A percentile compares a stretch with the other conserved stretches of the same genome.
phyloP scores from a whole-genome alignment of 2,888 invertebrate species.

The Ptychoptera albimana region DNA sequence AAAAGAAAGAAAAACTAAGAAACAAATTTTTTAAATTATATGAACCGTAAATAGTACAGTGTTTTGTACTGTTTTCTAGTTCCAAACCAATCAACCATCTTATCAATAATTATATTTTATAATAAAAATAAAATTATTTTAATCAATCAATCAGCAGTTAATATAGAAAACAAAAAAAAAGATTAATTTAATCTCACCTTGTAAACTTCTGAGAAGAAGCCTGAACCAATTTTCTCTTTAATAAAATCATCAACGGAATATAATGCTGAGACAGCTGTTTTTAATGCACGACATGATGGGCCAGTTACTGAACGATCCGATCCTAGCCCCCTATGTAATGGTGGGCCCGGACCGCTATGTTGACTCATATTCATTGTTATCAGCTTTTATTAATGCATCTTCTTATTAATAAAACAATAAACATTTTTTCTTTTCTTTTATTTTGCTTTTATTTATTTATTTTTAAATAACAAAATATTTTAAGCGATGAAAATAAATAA shows the following conservation, averaged over 20 bases:
- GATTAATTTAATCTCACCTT: slow-evolving; percentile 51
- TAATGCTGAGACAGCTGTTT: slow-evolving; percentile 80
- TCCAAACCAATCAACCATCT: slow-evolving; percentile 1
- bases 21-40: too few species aligned
- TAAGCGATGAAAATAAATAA: too few species aligned
- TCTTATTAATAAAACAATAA: neutral
- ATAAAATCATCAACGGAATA: slow-evolving; percentile 89
- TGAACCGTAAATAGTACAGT: too few species aligned
- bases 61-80: too few species aligned
- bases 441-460: neutral
- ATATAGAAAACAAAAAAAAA: too few species aligned
- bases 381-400: slow-evolving; percentile 16
- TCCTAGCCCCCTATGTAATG: slow-evolving; percentile 24
- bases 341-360: slow-evolving; percentile 26
- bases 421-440: neutral
- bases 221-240: slow-evolving; percentile 82
- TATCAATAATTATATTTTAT: too few species aligned
- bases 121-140: too few species aligned
- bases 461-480: too few species aligned
- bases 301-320: slow-evolving; percentile 46
- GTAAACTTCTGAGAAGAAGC: slow-evolving; percentile 95
- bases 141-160: too few species aligned
- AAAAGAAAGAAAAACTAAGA: too few species aligned
- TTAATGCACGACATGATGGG: slow-evolving; percentile 75
- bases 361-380: slow-evolving; percentile 29